phyloP scores from a whole-genome alignment of 2,797 vertebrate species.

The Schizopygopsis pylzovi region DNA sequence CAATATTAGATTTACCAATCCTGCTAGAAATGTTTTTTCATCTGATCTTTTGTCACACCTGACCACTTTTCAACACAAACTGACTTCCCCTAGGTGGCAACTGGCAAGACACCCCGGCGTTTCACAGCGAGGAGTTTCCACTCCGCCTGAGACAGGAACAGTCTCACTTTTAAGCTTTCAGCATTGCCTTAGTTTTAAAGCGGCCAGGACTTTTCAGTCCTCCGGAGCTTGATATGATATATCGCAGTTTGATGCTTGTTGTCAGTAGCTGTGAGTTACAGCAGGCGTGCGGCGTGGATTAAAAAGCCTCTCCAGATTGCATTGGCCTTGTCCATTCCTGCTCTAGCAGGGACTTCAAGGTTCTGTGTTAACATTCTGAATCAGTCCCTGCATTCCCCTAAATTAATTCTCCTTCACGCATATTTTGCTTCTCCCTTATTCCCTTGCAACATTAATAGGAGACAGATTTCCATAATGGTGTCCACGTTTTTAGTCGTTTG shows the following conservation, averaged over 20 bases:
- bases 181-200: constrained; percentile 25
- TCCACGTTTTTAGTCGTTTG: constrained; percentile 61
- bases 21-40: too few relatives aligned
- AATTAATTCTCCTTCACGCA: constrained; percentile 76
- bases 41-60: too few relatives aligned
- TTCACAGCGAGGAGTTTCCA: constrained; percentile 48
- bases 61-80: too few relatives aligned
- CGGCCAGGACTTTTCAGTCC: constrained; percentile 9
- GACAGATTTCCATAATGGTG: constrained; percentile 77
- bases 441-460: constrained; percentile 79
- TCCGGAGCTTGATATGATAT: constrained; percentile 26
- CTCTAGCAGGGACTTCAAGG: constrained; percentile 58
- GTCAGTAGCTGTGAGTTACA: constrained; percentile 55
- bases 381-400: constrained; percentile 72
- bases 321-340: constrained; percentile 35
- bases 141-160: constrained; percentile 56
- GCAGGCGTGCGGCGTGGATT: constrained; percentile 20
- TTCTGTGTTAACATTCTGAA: constrained; percentile 73
- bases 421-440: constrained; percentile 74
- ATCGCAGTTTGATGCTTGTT: constrained; percentile 51
- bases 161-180: constrained; percentile 55
- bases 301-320: constrained; percentile 29
- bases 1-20: too few relatives aligned
- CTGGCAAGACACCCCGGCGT: constrained; percentile 46
- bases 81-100: too few relatives aligned